A percentile compares a stretch with the other conserved stretches of the same genome.
phyloP scores from a whole-genome alignment of 1,140 invertebrate species.

The Anadara kagoshimensis region DNA sequence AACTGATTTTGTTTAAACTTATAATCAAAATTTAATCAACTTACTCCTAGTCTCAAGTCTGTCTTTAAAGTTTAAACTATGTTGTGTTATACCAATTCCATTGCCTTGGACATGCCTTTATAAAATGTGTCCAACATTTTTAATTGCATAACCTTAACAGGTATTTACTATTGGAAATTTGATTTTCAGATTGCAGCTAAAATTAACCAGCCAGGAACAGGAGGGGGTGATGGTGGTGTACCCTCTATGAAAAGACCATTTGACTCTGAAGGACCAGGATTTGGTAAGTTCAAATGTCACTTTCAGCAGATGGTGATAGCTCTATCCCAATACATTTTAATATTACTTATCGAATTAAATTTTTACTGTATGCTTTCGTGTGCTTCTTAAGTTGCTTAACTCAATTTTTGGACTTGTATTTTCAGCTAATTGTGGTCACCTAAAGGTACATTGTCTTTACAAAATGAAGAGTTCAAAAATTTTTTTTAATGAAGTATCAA shows the following conservation, averaged over 20 bases:
- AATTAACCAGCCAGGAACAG: slow-evolving; percentile 82
- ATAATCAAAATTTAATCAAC: background rate
- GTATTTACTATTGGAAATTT: slow-evolving; percentile 6
- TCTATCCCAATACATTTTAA: slow-evolving; percentile 8
- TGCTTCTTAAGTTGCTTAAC: too few relatives aligned
- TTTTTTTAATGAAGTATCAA: too few relatives aligned
- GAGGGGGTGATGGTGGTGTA: slow-evolving; percentile 73
- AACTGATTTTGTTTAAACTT: too few relatives aligned
- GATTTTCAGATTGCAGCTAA: slow-evolving; percentile 88
- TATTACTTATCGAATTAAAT: slow-evolving; percentile 13
- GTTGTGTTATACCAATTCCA: background rate
- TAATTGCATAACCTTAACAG: background rate
- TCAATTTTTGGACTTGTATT: too few relatives aligned
- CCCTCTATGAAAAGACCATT: slow-evolving; percentile 82
- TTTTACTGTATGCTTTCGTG: too few relatives aligned
- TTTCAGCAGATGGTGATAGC: slow-evolving; percentile 21
- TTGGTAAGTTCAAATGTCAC: too few relatives aligned
- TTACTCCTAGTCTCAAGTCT: background rate
- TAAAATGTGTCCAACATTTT: background rate
- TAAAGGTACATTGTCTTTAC: slow-evolving; percentile 46
- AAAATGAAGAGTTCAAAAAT: background rate
- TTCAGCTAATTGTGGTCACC: too few relatives aligned
- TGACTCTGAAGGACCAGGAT: slow-evolving; percentile 71
- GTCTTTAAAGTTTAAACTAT: background rate
- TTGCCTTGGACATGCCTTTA: background rate